These are phyloP conservation scores for Matsumurasca onukii DNA, from an alignment of 1,140 invertebrate genomes.

Conservation along the genomic window DNA sequence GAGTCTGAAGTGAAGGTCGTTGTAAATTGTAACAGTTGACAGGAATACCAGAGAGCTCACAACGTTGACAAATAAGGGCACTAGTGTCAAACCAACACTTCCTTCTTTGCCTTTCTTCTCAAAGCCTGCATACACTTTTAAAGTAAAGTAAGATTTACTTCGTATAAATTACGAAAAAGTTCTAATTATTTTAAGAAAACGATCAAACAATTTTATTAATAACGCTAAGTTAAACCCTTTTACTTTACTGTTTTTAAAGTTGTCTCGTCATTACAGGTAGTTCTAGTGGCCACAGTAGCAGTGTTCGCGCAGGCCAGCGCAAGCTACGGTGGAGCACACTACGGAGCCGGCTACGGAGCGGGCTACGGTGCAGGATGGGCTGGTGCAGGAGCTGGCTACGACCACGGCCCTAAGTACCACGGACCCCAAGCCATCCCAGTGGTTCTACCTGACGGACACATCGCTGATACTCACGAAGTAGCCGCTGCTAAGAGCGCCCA, in stretches of 20 bases:
- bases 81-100: too few relatives aligned
- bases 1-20: too few relatives aligned
- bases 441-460: slow-evolving; percentile 36
- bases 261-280: slow-evolving; percentile 16
- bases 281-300: slow-evolving; percentile 15
- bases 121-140: too few relatives aligned
- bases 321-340: background rate
- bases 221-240: too few relatives aligned
- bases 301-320: background rate
- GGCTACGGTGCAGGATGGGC: slow-evolving; percentile 38
- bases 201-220: too few relatives aligned
- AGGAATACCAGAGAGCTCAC: too few relatives aligned
- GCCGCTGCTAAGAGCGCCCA: slow-evolving; percentile 60
- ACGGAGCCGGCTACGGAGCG: slow-evolving; percentile 40
- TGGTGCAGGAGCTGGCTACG: background rate
- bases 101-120: too few relatives aligned
- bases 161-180: too few relatives aligned
- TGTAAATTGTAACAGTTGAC: too few relatives aligned
- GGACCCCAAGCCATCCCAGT: slow-evolving; percentile 15
- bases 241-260: background rate
- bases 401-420: slow-evolving; percentile 2
- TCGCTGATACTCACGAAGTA: slow-evolving; percentile 59
- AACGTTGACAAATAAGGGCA: too few relatives aligned
- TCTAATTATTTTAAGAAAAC: too few relatives aligned
- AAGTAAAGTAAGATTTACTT: too few relatives aligned